Evolutionary conservation across 2,888 invertebrate genomes (phyloP), one percentile per base, ranked within the genome.

Genomic region (Alentia gelatinosa): DNA sequence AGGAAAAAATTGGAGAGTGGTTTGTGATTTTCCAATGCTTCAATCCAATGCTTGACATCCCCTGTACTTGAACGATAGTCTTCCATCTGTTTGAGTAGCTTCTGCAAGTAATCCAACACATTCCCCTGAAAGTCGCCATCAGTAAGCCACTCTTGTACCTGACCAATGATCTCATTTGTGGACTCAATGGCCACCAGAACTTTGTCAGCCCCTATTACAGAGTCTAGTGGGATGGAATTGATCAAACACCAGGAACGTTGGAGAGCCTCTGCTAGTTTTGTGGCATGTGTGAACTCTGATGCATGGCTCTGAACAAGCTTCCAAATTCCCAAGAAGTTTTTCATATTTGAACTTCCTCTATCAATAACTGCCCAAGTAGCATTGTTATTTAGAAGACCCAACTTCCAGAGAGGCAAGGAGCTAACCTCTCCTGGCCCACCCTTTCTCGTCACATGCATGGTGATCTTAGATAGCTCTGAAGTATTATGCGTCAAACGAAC

Each of bases 311-410:
- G 56, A 3, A 56, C 3, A 56, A 56, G 56, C 5, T 56, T 12
- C 56, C 56, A 56, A 4, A 56, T 12, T 1, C 56, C 56, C 19
- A 56, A 19, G n/a, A 56, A 56, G n/a, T 56, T n/a, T 5, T 3
- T 56, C 23, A n/a, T n/a, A 39, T 37, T 1, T 19, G 12, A 23
- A 39, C 26, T 39, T 79, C 79, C 79, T 23, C 79, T 35, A 35
- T 79, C 79, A 79, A 79, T 79, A 39, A 79, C 26, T 23, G 79
- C 74, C 74, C 74, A 74, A 30, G 74, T 74, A 15, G 26, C 26
- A 79, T 79, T 79, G 79, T 7, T n/a, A 15, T 79, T 79, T 1
- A 79, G 23, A 19, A 79, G 79, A 12, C 79, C 79, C 9, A 37
- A 15, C 26, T 37, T 79, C 79, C 79, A 79, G 5, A 79, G 79